These are phyloP conservation scores for Aphidius colemani DNA, from an alignment of 2,888 invertebrate genomes.

Conservation along the genomic window DNA sequence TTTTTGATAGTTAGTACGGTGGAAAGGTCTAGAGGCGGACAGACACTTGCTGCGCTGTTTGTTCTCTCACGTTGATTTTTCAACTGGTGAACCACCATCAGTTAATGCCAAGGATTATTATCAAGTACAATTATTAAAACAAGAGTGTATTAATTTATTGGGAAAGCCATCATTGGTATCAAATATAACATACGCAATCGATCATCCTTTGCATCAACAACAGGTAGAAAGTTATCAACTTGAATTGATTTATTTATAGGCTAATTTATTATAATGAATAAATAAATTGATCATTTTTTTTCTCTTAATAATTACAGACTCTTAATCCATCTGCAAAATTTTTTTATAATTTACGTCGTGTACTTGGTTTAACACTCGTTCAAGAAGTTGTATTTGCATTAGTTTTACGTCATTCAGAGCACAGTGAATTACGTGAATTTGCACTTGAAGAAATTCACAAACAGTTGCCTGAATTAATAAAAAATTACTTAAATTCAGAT, in stretches of 20 bases:
- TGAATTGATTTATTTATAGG: slow-evolving; percentile 3
- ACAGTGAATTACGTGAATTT: slow-evolving; percentile 73
- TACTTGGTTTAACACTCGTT: slow-evolving; percentile 82
- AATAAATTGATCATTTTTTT: slow-evolving; percentile 16
- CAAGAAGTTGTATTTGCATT: slow-evolving; percentile 92
- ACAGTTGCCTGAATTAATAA: slow-evolving; percentile 82
- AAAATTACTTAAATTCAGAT: slow-evolving; percentile 81
- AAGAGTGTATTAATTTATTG: slow-evolving; percentile 78
- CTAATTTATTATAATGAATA: no score
- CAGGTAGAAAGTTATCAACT: slow-evolving; percentile 63
- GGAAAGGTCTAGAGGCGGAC: slow-evolving; percentile 96
- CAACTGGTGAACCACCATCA: slow-evolving; percentile 66
- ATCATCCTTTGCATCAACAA: slow-evolving; percentile 77
- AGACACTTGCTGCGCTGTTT: slow-evolving; percentile 94
- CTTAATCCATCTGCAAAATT: slow-evolving; percentile 80
- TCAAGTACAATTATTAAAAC: slow-evolving; percentile 76
- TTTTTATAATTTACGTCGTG: slow-evolving; percentile 82
- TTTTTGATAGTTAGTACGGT: slow-evolving; percentile 76
- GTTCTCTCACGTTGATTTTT: slow-evolving; percentile 87
- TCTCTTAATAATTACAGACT: slow-evolving; percentile 63
- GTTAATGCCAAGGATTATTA: slow-evolving; percentile 62
- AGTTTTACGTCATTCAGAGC: slow-evolving; percentile 80
- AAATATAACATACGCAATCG: slow-evolving; percentile 85
- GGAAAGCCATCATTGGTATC: slow-evolving; percentile 87
- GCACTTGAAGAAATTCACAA: slow-evolving; percentile 80